Base-by-base conservation (phyloP, 1,140 invertebrate genomes). In the Heliconius nattereri region DNA sequence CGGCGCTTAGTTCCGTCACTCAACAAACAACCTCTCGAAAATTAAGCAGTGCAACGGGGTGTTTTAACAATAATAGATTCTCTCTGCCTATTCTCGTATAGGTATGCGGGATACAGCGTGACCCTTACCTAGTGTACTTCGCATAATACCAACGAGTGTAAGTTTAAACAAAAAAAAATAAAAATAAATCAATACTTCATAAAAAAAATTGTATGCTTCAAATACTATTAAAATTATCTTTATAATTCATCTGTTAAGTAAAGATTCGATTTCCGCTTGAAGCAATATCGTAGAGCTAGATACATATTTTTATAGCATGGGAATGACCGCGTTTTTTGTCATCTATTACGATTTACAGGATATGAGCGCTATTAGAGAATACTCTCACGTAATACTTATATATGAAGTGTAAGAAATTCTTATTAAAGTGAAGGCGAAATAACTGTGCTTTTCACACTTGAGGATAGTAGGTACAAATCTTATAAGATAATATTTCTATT, bases 351-450 rank as follows among this genome's bases (percentile, higher is more conserved):
- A 66, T 11, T 26, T 66, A 66, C 60, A 66, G 60, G 60, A 66
- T 66, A 66, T 66, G 60, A 66, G 23, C 1, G 60, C 60, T 29
- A 66, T 66, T 66, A 66, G 60, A 26, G 60, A 66, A 66, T 16
- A 66, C 60, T 66, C 60, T 66, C 60, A 66, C 60, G 60, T 66
- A 66, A 66, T 29, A 66, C 60, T 66, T 66, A 66, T 66, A 66
- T 66, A 66, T 66, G 60, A 66, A 66, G 60, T 66, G 60, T 66
- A 66, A 66, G 60, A 66, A 66, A 66, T 52, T 52, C 49, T 1
- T 66, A 66, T 66, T 66, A 16, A 26, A 66, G 60, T 66, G 11
- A 57, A 23, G n/a, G 9, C 8, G 54, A 29, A 16, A 29, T 26
- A 66, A 66, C 54, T 60, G 54, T 60, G 7, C 3, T 23, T 60